Evolutionary conservation across 2,888 invertebrate species (phyloP), one percentile per base, ranked within the genome.

Genomic region (Entomobrya proxima): DNA sequence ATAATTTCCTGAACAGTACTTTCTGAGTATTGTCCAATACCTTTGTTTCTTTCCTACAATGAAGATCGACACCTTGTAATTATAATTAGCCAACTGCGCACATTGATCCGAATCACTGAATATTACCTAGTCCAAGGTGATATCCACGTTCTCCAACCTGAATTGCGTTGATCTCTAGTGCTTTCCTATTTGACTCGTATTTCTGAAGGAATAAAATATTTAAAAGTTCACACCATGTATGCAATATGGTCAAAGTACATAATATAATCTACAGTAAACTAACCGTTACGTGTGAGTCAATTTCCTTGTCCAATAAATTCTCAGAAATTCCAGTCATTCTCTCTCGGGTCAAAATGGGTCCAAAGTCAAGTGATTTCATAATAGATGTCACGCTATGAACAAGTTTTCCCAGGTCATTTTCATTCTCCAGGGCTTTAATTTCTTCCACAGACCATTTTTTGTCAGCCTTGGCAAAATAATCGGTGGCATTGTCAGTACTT

Each of bases 311-410:
- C 18, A 81, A 32, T 11, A 40, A 15, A 2, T 21, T 44, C 1
- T 81, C 74, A n/a, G 13, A 1, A 1, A 72, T n/a, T n/a, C 81
- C 81, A 0, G 61, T 74, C 37, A 81, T 4, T 24, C 74, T 55
- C 13, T 27, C 18, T 32, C 58, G 27, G 15, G 55, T 58, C 6
- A 74, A 37, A 27, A 74, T 32, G 7, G 81, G 81, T 11, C 58
- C 72, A 44, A 74, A 27, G 55, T 74, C 58, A 7, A 81, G 27
- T 13, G 81, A 74, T 44, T 81, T 72, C n/a, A 81, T n/a, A 74
- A 74, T 61, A 27, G 30, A 37, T 0, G 74, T 27, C 15, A 81
- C 32, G 24, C 32, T 32, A 35, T 81, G 72, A 15, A 74, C 81
- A 13, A 81, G 7, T 44, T 40, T 44, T 2, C 81, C 81, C 24